Evolutionary conservation across 2,888 invertebrate genomes (phyloP).

Genomic region (Cyclophora punctaria): DNA sequence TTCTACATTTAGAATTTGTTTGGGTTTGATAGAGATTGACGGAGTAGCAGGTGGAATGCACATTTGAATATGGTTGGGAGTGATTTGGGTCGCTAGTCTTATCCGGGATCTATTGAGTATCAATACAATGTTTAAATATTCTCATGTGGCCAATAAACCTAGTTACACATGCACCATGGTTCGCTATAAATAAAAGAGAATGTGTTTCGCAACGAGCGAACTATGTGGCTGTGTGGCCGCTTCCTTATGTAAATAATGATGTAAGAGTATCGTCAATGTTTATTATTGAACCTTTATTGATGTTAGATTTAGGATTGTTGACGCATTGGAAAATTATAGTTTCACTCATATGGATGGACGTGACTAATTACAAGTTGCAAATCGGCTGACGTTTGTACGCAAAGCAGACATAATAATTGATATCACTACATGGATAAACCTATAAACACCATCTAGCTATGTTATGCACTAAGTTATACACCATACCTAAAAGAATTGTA

Average conservation of each 20-base stretch:
- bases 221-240: constrained; percentile 32
- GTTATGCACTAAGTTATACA: no score
- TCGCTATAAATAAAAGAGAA: constrained; percentile 57
- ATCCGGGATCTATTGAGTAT: no score
- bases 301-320: constrained; percentile 23
- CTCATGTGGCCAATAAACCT: constrained; percentile 44
- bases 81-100: no score
- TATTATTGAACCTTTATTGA: constrained; percentile 24
- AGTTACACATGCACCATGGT: constrained; percentile 41
- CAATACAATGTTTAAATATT: constrained; percentile 18
- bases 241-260: constrained; percentile 63
- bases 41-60: no score
- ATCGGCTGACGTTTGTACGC: constrained; percentile 1
- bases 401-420: background rate
- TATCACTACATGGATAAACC: no score
- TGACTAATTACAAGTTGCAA: constrained; percentile 5
- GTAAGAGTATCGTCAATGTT: constrained; percentile 32
- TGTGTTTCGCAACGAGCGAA: constrained; percentile 44
- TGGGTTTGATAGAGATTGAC: no score
- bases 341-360: constrained; percentile 3
- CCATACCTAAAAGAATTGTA: no score
- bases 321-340: constrained; percentile 13
- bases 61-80: no score
- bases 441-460: no score
- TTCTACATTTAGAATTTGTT: no score